A percentile compares a stretch with the other conserved stretches of the same genome.
These are phyloP conservation scores for Habroteleia sp. DNA, from an alignment of 2,888 invertebrate species.

Conservation along the genomic window DNA sequence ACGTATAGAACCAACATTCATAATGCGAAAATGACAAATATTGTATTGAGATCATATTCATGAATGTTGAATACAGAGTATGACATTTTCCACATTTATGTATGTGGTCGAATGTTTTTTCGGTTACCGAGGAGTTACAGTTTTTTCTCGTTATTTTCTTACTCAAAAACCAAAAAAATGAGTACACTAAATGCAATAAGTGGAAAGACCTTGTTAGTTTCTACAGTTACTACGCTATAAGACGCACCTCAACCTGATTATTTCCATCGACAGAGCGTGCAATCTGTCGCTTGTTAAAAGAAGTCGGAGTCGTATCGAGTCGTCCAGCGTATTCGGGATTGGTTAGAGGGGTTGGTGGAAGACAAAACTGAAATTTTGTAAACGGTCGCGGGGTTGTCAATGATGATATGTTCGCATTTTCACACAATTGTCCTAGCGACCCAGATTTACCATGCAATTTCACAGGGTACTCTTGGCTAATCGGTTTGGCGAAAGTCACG, in stretches of 20 bases:
- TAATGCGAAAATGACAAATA: no score
- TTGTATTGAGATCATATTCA: no score
- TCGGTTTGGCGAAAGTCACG: constrained; percentile 52
- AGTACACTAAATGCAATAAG: no score
- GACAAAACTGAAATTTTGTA: constrained; percentile 71
- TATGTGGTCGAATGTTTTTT: no score
- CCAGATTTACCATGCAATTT: constrained; percentile 57
- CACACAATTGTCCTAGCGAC: constrained; percentile 32
- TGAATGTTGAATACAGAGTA: no score
- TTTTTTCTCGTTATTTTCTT: no score
- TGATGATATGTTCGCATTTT: constrained; percentile 1
- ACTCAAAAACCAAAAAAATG: background rate
- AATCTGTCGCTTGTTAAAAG: constrained; percentile 77
- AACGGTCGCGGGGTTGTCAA: constrained; percentile 54
- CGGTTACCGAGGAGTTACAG: no score
- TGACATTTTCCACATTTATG: no score
- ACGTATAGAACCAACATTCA: no score
- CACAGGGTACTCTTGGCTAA: constrained; percentile 49
- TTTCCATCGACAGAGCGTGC: constrained; percentile 79
- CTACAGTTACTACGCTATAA: constrained; percentile 38
- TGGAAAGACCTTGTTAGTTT: constrained; percentile 18
- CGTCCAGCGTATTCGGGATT: constrained; percentile 71
- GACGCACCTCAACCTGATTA: constrained; percentile 78
- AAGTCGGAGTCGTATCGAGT: constrained; percentile 69
- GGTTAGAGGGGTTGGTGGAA: constrained; percentile 78